Evolutionary conservation across 2,113 vertebrate genomes (phyloP), one percentile per base, ranked within the genome.

Genomic region (Mionectes macconnelli): DNA sequence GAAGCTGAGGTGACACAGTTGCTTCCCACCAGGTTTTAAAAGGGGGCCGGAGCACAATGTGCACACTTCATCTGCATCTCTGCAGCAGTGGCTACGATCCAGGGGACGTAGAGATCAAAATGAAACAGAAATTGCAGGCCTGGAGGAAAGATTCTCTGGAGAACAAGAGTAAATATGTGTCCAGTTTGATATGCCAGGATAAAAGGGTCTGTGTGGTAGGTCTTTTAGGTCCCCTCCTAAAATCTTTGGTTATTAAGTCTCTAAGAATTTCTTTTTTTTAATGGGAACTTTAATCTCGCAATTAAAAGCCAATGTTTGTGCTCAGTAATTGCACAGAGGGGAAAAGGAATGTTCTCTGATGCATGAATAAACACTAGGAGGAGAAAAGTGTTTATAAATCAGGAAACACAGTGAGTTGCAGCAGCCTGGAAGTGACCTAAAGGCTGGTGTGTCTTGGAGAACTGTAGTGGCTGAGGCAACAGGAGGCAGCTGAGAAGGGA

Each of bases 1-100:
- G 40, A 6, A 44, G n/a, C 35, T 53, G 60, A 68, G 56, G 19
- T 44, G 14, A 45, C 18, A 10, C 0, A 0, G 3, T 3, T 85
- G 9, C 47, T 63, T 73, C 39, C 37, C 24, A 18, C 2, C 57
- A 49, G 27, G 14, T 12, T 42, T 42, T 52, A 30, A 47, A 57
- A n/a, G 8, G 27, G 37, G n/a, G 16, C 11, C 74, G 53, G 80
- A 68, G 75, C 63, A 14, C 25, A 67, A 27, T 0, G 0, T 17
- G 39, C 23, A 49, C 50, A 9, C 31, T 76, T 86, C n/a, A 59
- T 9, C 33, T 78, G 23, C 23, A 6, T 53, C 44, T 85, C 60
- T 55, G 31, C n/a, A 74, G 21, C 45, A 24, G 37, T 40, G 20
- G 25, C 28, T 90, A 16, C 0, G 1, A 17, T 27, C 25, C 59